Conservation (phyloP, 2,888 invertebrate species). For the Fissipunctia ypsillon region DNA sequence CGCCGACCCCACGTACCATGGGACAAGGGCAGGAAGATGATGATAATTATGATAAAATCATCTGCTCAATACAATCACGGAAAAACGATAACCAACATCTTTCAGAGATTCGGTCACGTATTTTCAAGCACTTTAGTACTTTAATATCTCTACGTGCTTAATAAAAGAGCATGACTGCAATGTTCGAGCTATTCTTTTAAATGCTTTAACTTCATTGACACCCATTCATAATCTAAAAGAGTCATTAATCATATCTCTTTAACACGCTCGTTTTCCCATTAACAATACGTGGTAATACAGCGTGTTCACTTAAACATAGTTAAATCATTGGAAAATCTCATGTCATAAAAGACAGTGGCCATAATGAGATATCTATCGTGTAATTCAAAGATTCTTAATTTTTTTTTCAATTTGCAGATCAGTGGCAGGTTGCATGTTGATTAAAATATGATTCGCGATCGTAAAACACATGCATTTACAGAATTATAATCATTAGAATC, state of each 20-base stretch:
- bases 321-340: background rate
- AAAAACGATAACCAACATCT: slow-evolving; percentile 1
- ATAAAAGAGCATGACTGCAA: slow-evolving; percentile 31
- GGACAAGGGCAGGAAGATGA: background rate
- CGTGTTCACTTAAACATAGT: background rate
- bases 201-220: slow-evolving; percentile 8
- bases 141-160: slow-evolving; percentile 41
- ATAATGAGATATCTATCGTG: background rate
- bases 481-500: too few relatives aligned
- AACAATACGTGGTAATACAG: slow-evolving; percentile 19
- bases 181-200: slow-evolving; percentile 23
- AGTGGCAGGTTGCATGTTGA: too few relatives aligned
- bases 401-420: too few relatives aligned
- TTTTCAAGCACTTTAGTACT: slow-evolving; percentile 17
- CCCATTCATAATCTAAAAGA: slow-evolving; percentile 23
- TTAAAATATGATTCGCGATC: too few relatives aligned
- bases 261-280: slow-evolving; percentile 14
- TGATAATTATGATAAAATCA: background rate
- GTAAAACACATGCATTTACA: too few relatives aligned
- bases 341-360: background rate
- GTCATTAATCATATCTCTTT: slow-evolving; percentile 27
- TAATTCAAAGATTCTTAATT: too few relatives aligned
- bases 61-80: background rate
- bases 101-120: slow-evolving; percentile 26
- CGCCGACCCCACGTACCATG: too few relatives aligned